phyloP scores from a whole-genome alignment of 2,888 invertebrate species.

The Buathra laborator region DNA sequence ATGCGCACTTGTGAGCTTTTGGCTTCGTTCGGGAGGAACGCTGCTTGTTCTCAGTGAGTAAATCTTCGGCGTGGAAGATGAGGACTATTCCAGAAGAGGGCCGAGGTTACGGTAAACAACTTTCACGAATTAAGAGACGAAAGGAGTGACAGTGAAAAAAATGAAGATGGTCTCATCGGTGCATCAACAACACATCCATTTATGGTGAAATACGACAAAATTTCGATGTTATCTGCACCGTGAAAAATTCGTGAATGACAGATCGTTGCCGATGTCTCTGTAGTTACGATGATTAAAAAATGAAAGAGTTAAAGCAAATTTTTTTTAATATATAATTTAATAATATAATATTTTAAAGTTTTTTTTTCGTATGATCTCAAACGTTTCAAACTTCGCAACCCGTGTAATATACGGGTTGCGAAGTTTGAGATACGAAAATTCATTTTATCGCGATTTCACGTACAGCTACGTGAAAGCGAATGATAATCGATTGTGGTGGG shows the following conservation, averaged over 20 bases:
- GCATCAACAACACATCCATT: neutral
- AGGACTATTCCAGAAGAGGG: slow-evolving; percentile 43
- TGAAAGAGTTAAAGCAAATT: neutral
- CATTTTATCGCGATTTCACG: slow-evolving; percentile 43
- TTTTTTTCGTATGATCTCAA: neutral
- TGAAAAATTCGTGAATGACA: neutral
- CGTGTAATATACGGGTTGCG: no score
- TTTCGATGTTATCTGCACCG: slow-evolving; percentile 1
- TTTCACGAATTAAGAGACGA: slow-evolving; percentile 59
- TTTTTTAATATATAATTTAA: no score
- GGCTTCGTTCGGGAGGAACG: neutral
- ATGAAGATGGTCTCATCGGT: neutral
- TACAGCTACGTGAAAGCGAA: slow-evolving; percentile 43
- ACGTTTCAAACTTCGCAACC: no score
- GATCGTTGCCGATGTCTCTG: neutral
- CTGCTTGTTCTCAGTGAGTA: neutral
- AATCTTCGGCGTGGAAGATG: slow-evolving; percentile 41
- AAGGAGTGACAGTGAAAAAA: slow-evolving; percentile 23
- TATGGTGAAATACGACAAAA: neutral
- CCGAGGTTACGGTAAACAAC: slow-evolving; percentile 65
- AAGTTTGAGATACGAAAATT: slow-evolving; percentile 2
- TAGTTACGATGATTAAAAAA: neutral
- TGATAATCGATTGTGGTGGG: slow-evolving; percentile 45
- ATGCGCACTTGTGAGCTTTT: neutral
- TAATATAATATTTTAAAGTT: neutral